These are phyloP conservation scores for Myopa tessellatipennis DNA, from an alignment of 2,888 invertebrate species.

Conservation along the genomic window DNA sequence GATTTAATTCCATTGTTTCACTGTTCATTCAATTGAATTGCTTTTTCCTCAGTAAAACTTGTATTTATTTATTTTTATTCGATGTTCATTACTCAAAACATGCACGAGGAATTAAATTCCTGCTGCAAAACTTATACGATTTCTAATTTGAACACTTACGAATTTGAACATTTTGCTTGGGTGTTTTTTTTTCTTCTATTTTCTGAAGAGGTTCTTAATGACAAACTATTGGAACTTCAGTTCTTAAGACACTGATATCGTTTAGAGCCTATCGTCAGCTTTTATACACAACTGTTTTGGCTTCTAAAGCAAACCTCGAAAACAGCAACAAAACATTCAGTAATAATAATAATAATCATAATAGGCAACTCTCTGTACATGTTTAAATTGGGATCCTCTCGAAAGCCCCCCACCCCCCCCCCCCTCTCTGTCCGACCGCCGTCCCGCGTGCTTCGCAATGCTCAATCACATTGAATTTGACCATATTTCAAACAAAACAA, in stretches of 20 bases:
- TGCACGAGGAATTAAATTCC: background rate
- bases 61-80: background rate
- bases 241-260: constrained; percentile 60
- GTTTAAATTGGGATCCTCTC: background rate
- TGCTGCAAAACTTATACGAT: background rate
- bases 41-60: background rate
- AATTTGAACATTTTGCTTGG: constrained; percentile 65
- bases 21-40: background rate
- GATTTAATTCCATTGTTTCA: background rate
- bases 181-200: constrained; percentile 27
- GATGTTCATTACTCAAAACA: background rate
- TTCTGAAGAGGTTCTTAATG: constrained; percentile 31
- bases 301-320: constrained; percentile 2
- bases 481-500: background rate
- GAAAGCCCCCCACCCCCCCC: background rate
- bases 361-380: background rate
- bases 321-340: too few species aligned
- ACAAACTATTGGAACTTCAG: constrained; percentile 42
- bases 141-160: constrained; percentile 56
- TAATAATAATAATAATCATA: background rate
- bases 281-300: constrained; percentile 52
- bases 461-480: background rate
- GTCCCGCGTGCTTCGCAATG: background rate
- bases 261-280: constrained; percentile 45
- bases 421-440: background rate